Evolutionary conservation across 2,113 vertebrate genomes (phyloP).

Genomic region (Lophura nycthemera): DNA sequence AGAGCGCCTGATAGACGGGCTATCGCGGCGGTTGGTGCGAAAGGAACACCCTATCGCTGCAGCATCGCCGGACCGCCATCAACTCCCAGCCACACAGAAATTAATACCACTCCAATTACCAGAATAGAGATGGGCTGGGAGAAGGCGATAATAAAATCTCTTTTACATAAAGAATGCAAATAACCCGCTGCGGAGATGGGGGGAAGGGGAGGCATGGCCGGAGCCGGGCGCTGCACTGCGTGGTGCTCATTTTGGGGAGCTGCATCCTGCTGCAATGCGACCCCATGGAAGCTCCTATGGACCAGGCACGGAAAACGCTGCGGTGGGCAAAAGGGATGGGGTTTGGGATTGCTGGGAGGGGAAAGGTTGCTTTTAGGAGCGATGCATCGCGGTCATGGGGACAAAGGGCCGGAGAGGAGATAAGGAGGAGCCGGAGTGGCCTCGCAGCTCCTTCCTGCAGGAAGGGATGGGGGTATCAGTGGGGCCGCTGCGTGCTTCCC

Average conservation of each 20-base stretch:
- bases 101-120: constrained; percentile 91
- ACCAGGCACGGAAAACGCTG: background rate
- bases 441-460: constrained; percentile 69
- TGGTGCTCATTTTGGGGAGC: background rate
- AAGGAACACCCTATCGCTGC: constrained; percentile 82
- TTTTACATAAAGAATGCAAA: constrained; percentile 83
- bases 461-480: constrained; percentile 70
- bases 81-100: constrained; percentile 85
- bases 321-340: background rate
- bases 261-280: fast-evolving
- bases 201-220: background rate
- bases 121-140: constrained; percentile 86
- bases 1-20: constrained; percentile 89
- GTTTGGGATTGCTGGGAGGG: background rate
- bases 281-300: background rate
- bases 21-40: constrained; percentile 85
- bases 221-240: background rate
- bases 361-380: background rate
- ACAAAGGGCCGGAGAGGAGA: constrained; percentile 57
- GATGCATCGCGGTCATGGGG: background rate
- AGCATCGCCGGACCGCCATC: constrained; percentile 86
- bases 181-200: background rate
- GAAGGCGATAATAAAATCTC: constrained; percentile 87
- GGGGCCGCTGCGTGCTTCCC: constrained; percentile 42
- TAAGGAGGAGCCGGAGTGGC: constrained; percentile 45